Base-by-base conservation (phyloP, 2,888 invertebrate genomes). In the Merodon equestris region DNA sequence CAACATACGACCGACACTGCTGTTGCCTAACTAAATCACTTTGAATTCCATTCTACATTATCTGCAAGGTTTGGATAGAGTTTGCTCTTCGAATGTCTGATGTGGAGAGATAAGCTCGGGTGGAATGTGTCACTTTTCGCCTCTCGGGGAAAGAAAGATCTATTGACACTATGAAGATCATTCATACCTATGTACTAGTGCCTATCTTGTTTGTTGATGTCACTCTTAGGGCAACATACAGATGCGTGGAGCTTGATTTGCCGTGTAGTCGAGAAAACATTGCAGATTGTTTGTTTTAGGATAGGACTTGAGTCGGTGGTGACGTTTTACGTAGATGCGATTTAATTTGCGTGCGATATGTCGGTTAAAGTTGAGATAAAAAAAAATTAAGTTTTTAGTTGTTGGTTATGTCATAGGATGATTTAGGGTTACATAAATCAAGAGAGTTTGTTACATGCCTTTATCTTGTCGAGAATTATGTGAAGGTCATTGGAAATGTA, bases 101-200 rank as follows among this genome's bases (percentile, higher is more conserved):
- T 9, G 38, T 1, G n/a, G 14, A 1, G 1, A 70, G 64, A 71
- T 71, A 71, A 71, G 47, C 36, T 1, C 12, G n/a, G 9, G 27
- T 47, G 48, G 60, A 77, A 77, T 73, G 68, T 58, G 63, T 73
- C 68, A 73, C 12, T 42, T 57, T 13, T 66, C 47, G n/a, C 27
- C 2, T 27, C 1, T 44, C 12, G 9, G 27, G 13, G 27, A 7
- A 18, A 45, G 19, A 38, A 18, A 15, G 71, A 76, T 76, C 71
- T 50, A 48, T 70, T 27, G 19, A 73, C 27, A 27, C 27, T 27
- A 27, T 27, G 27, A 27, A n/a, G n/a, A n/a, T n/a, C n/a, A n/a
- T n/a, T n/a, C n/a, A n/a, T n/a, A n/a, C n/a, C n/a, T n/a, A n/a
- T n/a, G n/a, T n/a, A n/a, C n/a, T n/a, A n/a, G n/a, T n/a, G 57